phyloP scores from a whole-genome alignment of 2,113 vertebrate genomes.

The Thermophis baileyi region DNA sequence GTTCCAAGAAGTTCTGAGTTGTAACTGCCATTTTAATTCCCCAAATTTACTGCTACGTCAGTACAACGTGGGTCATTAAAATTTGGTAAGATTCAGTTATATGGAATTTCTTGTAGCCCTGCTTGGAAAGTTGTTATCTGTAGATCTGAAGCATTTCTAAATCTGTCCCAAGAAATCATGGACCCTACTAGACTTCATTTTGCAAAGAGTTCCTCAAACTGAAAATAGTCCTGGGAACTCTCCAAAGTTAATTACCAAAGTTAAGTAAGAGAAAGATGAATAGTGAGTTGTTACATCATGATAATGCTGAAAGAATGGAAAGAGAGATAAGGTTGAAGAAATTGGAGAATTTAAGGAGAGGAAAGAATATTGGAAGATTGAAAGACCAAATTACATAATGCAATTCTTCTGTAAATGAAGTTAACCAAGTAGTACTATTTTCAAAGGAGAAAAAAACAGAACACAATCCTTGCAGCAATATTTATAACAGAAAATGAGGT shows the following conservation, averaged over 20 bases:
- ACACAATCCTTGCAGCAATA: neutral
- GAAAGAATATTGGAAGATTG: neutral
- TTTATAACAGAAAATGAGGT: neutral
- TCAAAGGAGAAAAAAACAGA: neutral
- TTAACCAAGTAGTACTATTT: neutral
- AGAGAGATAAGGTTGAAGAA: neutral
- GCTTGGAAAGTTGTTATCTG: neutral
- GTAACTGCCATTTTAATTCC: no score
- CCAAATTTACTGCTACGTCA: neutral
- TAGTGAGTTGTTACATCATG: neutral
- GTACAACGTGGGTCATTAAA: neutral
- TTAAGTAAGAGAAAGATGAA: neutral
- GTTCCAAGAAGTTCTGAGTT: neutral
- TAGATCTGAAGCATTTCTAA: neutral
- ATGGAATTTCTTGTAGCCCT: neutral
- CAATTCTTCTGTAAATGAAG: neutral
- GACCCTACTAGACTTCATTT: neutral
- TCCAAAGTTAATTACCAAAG: neutral
- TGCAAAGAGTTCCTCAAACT: neutral
- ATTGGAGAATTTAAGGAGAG: neutral
- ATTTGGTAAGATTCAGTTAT: neutral
- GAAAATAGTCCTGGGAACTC: neutral
- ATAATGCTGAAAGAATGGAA: neutral
- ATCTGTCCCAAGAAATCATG: neutral
- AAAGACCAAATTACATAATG: neutral